Base-by-base conservation (phyloP, 2,113 vertebrate genomes). In the Hippocampus abdominalis region DNA sequence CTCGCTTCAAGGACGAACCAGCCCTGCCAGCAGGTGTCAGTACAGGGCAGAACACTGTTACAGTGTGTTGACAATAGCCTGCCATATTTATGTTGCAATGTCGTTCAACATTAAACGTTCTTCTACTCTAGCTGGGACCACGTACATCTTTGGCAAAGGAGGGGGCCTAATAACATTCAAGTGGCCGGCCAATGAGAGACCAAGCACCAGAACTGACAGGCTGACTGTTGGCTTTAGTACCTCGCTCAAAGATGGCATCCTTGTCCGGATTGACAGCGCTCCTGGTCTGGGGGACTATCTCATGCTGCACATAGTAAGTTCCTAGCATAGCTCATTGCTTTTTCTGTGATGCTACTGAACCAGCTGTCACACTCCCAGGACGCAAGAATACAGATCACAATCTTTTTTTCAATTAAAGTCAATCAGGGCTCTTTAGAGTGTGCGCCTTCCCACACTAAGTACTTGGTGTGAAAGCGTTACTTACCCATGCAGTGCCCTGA, bases 301-400 rank as follows among this genome's bases (percentile, higher is more conserved):
- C 65, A 98, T 98, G 94, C 93, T 99, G 67, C 97, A 98, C 79
- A 98, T 99, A 73, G 97, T 99, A 88, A 98, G 97, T 96, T 80
- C 40, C 51, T 42, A 65, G 8, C 46, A 3, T 1, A 49, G 32
- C 15, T 32, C 29, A 2, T 8, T 54, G 18, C 54, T 25, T 39
- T 8, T 10, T 15, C 25, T 23, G 2, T 25, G n/a, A 56, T 10
- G n/a, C n/a, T 10, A 21, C 49, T 25, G 53, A 25, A 6, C 23
- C n/a, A 54, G 8, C 1, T 23, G 53, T 51, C 8, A 44, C 12
- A 51, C 49, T 53, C 8, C 49, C 21, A 53, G 20, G 18, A 53
- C n/a, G 20, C 5, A 51, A 18, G 18, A 51, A 51, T 4, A 48
- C 3, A 4, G 5, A 48, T 48, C 15, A 8, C 53, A 56, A 25